phyloP scores from a whole-genome alignment of 2,797 vertebrate genomes.

The Caiman crocodilus region DNA sequence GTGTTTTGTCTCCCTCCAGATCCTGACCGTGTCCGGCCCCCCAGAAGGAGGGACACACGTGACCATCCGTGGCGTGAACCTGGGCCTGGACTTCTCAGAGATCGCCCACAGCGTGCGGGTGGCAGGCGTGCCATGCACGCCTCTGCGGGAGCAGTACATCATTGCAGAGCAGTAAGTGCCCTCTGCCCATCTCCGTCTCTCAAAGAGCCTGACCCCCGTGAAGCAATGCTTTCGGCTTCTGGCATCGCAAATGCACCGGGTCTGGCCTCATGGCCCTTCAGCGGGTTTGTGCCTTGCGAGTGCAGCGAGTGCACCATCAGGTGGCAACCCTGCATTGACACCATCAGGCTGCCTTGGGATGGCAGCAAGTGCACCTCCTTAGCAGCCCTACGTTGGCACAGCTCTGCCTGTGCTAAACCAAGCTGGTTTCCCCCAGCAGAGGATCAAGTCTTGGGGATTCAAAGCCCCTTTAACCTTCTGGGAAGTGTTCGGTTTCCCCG shows the following conservation, averaged over 20 bases:
- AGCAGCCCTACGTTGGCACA: background rate
- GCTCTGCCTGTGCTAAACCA: accelerated
- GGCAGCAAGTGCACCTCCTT: no score
- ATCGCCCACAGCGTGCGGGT: constrained; percentile 93
- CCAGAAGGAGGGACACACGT: constrained; percentile 96
- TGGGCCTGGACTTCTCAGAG: constrained; percentile 96
- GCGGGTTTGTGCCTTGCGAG: background rate
- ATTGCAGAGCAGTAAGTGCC: constrained; percentile 96
- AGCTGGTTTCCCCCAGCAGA: background rate
- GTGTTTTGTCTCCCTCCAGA: constrained; percentile 74
- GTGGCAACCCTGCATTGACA: no score
- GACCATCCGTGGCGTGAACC: constrained; percentile 94
- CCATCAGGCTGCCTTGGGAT: no score
- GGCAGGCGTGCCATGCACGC: constrained; percentile 91
- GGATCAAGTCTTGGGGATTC: background rate
- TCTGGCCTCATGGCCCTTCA: background rate
- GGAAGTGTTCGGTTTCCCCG: constrained; percentile 20
- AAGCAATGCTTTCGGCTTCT: background rate
- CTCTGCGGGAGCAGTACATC: constrained; percentile 92
- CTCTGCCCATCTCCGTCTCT: background rate
- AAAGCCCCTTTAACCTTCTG: constrained; percentile 21
- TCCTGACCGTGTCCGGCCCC: constrained; percentile 94
- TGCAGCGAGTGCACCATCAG: accelerated
- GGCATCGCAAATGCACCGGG: background rate
- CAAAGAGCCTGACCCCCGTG: no score